Evolutionary conservation across 2,888 invertebrate genomes (phyloP).

Genomic region (Drosophila mimetica): DNA sequence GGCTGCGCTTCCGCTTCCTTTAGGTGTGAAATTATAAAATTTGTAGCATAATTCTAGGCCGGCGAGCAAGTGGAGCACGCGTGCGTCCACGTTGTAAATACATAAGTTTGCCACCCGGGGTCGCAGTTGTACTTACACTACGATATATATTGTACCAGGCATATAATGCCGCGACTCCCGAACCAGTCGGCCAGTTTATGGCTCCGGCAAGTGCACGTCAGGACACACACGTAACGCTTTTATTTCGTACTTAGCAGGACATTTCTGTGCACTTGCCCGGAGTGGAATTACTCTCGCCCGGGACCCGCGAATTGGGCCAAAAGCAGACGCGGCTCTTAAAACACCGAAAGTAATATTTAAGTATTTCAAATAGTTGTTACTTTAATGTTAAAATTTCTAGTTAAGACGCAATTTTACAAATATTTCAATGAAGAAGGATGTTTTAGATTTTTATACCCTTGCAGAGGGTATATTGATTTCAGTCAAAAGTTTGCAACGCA

Average conservation of each 20-base stretch:
- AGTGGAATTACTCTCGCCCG: conserved; percentile 24
- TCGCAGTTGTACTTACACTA: conserved; percentile 17
- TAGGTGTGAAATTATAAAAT: conserved; percentile 69
- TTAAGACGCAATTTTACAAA: no score
- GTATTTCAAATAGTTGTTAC: neutral
- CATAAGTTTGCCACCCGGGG: conserved; percentile 1
- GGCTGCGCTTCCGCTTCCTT: conserved; percentile 33
- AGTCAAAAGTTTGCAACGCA: no score
- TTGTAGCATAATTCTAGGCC: conserved; percentile 57
- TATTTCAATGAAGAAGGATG: no score
- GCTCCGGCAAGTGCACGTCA: conserved; percentile 47
- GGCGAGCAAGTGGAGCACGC: conserved; percentile 29
- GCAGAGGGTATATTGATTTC: no score
- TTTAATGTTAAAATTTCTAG: no score
- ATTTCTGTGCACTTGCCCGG: conserved; percentile 46
- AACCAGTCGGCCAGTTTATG: conserved; percentile 36
- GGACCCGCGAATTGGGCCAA: conserved; percentile 3
- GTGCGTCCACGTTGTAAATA: conserved; percentile 42
- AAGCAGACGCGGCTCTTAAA: conserved; percentile 5
- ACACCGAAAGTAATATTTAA: neutral
- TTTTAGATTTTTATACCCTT: no score
- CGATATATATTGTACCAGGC: neutral
- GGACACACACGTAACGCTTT: conserved; percentile 56
- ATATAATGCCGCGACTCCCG: conserved; percentile 4
- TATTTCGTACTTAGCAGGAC: conserved; percentile 63